Base-by-base conservation (phyloP, 2,113 vertebrate species). In the Apistogramma diplotaenia region DNA sequence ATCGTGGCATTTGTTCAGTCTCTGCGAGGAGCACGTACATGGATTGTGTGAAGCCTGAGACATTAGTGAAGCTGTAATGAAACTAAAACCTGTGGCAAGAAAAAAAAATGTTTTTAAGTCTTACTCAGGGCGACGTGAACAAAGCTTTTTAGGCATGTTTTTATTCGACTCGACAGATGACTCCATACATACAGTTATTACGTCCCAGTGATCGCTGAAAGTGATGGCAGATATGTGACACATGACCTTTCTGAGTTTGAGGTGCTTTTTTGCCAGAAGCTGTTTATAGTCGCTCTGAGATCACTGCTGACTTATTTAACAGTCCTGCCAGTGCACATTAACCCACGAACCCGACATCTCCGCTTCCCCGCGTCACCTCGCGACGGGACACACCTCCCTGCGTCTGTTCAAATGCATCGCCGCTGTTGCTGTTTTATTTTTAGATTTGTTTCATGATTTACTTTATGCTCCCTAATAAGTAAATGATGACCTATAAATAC, bases 241-340 rank as follows among this genome's bases (percentile, higher is more conserved):
- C 51, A 40, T 73, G 74, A 83, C 74, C 81, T 78, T 35, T 72
- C n/a, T 19, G 25, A 56, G 27, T 73, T 19, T 55, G 57, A 83
- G 57, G 29, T 33, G 65, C 37, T 8, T 51, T 57, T 46, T 78
- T 61, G 5, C 65, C 74, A 61, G 65, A 78, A 83, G 81, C 75
- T 61, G 81, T 78, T 78, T 78, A 58, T 65, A 61, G 65, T 78
- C 65, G n/a, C 31, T 60, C 23, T 76, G 57, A 71, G 73, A 53
- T 76, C 61, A 37, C 56, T 83, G 35, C 56, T 78, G 75, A 78
- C 49, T 83, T 73, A 83, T 83, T 83, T 73, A 83, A 61, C 81
- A 73, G 46, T 72, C 33, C 15, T 61, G 74, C 65, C 74, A 31
- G 56, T 56, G 65, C 35, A 49, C 49, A 78, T 83, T 61, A 78